Conservation (phyloP, 2,797 vertebrate genomes). For the Sarcophilus harrisii region DNA sequence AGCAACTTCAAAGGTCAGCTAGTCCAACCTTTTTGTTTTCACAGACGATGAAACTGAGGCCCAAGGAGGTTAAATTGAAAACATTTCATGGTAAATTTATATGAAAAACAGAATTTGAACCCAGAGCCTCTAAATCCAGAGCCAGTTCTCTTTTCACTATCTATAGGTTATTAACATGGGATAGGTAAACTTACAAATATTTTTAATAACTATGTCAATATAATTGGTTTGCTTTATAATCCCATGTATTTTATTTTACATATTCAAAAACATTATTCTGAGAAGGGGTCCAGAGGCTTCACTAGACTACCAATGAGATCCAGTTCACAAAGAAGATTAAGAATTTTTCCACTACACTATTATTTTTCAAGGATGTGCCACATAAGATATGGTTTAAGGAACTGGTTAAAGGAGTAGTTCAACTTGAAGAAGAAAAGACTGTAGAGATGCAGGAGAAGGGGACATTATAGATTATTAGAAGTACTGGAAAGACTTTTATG, state of each 20-base stretch:
- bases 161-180: neutral
- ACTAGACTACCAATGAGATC: neutral
- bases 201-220: neutral
- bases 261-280: neutral
- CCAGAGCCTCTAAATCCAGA: neutral
- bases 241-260: neutral
- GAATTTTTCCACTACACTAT: neutral
- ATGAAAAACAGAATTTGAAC: neutral
- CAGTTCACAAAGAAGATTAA: neutral
- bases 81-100: neutral
- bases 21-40: too few relatives aligned
- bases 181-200: neutral
- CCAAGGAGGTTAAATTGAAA: neutral
- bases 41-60: too few relatives aligned
- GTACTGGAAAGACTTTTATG: neutral
- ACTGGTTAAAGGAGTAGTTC: neutral
- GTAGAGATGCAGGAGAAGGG: neutral
- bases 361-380: neutral
- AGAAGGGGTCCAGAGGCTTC: neutral
- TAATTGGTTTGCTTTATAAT: too few relatives aligned
- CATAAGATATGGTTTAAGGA: neutral
- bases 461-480: neutral
- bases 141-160: neutral
- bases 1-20: too few relatives aligned
- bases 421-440: neutral